Evolutionary conservation across 2,888 invertebrate genomes (phyloP).

Genomic region (Cactoblastis cactorum): DNA sequence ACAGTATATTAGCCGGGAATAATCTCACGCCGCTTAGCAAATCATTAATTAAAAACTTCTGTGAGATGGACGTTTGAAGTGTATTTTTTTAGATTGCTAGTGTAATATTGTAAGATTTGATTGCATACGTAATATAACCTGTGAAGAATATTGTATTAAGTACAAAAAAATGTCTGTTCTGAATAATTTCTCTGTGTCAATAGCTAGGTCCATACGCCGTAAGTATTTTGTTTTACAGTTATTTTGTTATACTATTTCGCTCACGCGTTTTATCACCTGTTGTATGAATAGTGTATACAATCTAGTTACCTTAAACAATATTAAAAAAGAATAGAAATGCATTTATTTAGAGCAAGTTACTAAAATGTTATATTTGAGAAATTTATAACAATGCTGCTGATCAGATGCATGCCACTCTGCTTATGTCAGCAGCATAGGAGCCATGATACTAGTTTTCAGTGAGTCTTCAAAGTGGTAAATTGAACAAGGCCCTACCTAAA

Average conservation of each 20-base stretch:
- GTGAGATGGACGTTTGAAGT: background rate
- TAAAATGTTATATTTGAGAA: too few species aligned
- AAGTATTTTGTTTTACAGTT: too few species aligned
- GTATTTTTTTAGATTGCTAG: background rate
- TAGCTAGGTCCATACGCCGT: conserved; percentile 61
- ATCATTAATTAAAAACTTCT: background rate
- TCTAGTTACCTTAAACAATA: background rate
- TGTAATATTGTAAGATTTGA: background rate
- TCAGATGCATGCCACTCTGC: too few species aligned
- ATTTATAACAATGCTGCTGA: too few species aligned
- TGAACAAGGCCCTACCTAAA: too few species aligned
- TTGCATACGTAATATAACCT: background rate
- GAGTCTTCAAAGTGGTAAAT: too few species aligned
- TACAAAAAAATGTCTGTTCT: conserved; percentile 55
- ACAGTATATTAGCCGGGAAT: conserved; percentile 1
- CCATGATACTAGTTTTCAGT: too few species aligned
- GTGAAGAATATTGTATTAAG: background rate
- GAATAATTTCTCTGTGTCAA: conserved; percentile 64
- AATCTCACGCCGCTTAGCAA: background rate
- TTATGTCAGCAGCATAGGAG: too few species aligned
- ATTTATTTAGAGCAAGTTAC: too few species aligned
- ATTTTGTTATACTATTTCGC: too few species aligned
- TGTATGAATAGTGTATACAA: background rate
- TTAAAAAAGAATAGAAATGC: too few species aligned
- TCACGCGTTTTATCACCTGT: background rate